phyloP scores from a whole-genome alignment of 2,113 vertebrate species.

The Calidris pygmaea region DNA sequence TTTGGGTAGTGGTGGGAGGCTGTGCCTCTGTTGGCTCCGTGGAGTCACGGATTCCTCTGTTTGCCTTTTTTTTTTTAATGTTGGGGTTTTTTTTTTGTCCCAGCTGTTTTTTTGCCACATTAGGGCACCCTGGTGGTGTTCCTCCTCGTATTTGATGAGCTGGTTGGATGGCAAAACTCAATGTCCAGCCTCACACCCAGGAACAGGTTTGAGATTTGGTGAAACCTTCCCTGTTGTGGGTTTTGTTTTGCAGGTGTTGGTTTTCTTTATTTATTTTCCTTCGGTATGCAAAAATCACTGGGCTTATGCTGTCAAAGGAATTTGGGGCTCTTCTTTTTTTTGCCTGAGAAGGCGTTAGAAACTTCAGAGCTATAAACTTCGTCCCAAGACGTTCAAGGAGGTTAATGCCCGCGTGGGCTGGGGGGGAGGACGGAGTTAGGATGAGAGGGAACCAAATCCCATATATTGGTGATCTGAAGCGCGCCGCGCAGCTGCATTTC shows the following conservation, averaged over 20 bases:
- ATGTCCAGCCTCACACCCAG: rapidly evolving
- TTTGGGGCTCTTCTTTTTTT: background rate
- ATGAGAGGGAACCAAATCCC: background rate
- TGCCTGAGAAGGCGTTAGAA: background rate
- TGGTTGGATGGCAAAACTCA: background rate
- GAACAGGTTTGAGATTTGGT: background rate
- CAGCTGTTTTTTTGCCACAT: background rate
- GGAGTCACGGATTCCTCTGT: background rate
- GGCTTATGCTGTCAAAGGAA: background rate
- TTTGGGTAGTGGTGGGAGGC: background rate
- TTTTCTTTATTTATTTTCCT: background rate
- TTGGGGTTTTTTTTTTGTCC: background rate
- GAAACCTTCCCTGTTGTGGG: background rate
- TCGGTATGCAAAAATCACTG: background rate
- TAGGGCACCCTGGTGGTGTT: background rate
- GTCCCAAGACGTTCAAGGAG: background rate
- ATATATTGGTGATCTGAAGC: background rate
- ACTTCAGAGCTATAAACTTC: background rate
- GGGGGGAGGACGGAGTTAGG: background rate
- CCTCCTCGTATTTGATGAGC: background rate
- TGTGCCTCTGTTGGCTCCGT: background rate
- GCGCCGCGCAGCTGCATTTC: background rate
- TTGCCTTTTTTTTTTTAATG: background rate
- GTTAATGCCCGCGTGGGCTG: background rate
- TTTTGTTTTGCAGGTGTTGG: background rate